These are phyloP conservation scores for Pipistrellus pygmaeus DNA, from an alignment of 2,797 vertebrate species.

Conservation along the genomic window DNA sequence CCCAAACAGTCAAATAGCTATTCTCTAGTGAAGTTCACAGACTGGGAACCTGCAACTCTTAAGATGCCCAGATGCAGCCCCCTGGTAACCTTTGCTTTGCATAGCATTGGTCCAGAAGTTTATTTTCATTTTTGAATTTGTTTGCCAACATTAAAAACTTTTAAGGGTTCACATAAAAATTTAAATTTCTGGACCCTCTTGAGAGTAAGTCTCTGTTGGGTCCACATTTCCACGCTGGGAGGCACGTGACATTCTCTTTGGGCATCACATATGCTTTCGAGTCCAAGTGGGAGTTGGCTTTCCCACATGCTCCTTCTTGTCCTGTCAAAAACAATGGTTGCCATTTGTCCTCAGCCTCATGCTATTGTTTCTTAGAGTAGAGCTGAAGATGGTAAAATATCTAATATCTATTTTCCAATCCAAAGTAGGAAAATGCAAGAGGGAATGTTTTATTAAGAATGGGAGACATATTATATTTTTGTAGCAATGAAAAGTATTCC, in stretches of 20 bases:
- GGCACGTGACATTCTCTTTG: neutral
- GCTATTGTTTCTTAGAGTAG: neutral
- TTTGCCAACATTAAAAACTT: neutral
- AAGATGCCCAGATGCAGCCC: neutral
- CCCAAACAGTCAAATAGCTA: neutral
- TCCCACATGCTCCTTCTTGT: neutral
- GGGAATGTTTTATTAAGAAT: neutral
- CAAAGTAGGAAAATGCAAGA: neutral
- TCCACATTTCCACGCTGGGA: neutral
- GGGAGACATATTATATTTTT: neutral
- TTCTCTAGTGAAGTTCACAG: neutral
- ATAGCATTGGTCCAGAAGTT: neutral
- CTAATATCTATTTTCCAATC: neutral
- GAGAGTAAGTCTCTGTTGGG: neutral
- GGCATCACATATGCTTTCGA: neutral
- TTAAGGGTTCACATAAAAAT: neutral
- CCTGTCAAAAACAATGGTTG: neutral
- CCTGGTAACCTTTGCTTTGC: neutral
- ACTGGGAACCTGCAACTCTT: neutral
- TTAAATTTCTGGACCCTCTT: neutral
- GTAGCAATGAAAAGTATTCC: slow-evolving; percentile 20
- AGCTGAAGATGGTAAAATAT: neutral
- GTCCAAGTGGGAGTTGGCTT: neutral
- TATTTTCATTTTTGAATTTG: neutral
- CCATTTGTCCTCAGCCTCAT: neutral